Percentiles rank a stretch among this genome's conserved stretches.
phyloP scores from a whole-genome alignment of 2,113 vertebrate species.

The Erpornis zantholeuca region DNA sequence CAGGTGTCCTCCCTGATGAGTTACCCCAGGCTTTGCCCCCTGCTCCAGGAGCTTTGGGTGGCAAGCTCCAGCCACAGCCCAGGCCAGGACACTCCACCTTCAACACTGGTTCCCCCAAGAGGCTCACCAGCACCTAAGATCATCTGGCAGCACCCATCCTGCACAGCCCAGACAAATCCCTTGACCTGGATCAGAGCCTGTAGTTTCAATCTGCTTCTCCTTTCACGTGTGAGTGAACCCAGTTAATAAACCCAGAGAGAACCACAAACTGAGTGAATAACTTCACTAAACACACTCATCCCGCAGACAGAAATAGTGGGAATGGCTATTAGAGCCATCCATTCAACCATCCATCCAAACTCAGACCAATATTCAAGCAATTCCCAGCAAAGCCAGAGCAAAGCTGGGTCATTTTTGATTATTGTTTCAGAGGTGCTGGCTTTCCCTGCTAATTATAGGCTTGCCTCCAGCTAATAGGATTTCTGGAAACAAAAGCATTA shows the following conservation, averaged over 20 bases:
- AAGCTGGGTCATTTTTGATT: not conserved
- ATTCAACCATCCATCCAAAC: not conserved
- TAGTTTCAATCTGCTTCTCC: not conserved
- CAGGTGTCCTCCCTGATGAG: not conserved
- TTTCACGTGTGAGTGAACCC: not conserved
- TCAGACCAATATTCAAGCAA: not conserved
- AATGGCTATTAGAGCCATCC: not conserved
- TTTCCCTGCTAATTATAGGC: constrained; percentile 47
- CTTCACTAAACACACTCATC: not conserved
- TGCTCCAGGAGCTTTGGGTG: not conserved
- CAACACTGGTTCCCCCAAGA: fast-evolving
- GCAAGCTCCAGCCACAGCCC: not conserved
- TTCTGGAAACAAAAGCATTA: constrained; percentile 31
- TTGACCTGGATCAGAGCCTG: not conserved
- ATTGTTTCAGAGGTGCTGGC: not conserved
- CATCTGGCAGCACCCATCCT: not conserved
- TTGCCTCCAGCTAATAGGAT: constrained; percentile 47
- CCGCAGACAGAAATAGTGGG: not conserved
- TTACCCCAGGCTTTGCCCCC: not conserved
- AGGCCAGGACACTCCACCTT: not conserved
- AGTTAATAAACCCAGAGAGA: not conserved
- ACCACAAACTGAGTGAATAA: not conserved
- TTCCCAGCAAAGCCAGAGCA: not conserved
- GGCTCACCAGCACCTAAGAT: not conserved
- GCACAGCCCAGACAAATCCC: not conserved